Evolutionary conservation across 1,140 invertebrate genomes (phyloP), one percentile per base, ranked within the genome.

Genomic region (Tetramorium parvispinum): DNA sequence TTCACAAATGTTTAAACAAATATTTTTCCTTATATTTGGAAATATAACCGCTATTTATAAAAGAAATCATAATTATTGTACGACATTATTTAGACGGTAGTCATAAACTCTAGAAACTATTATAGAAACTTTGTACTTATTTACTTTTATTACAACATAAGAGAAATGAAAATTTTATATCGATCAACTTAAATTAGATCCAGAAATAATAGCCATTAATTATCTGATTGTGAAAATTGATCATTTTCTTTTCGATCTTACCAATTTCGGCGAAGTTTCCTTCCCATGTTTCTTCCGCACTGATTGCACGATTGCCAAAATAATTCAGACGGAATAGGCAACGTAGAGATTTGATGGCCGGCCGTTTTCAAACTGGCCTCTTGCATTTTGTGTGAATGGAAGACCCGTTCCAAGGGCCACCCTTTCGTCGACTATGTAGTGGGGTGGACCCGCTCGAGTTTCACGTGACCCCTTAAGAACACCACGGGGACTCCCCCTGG

Each of bases 311-410:
- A 40, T 61, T 37, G 65, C 10, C 8, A 24, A 37, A 43, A 76
- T 85, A 75, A 91, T 91, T 90, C 59, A 46, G 66, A 83, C 86
- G 85, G 46, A 59, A 70, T 75, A 83, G 75, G 82, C 81, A 76
- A 83, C 91, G 91, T 89, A 86, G 87, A 90, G 88, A 93, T 93
- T 90, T 90, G 92, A 91, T 91, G 91, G 91, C 91, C 91, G 91
- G 90, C 59, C 92, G 91, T 92, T 91, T 92, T 85, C 51, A 85
- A 92, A 93, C 92, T 93, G 92, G 93, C 91, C 93, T 93, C 91
- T 89, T 93, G 91, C 89, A 93, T 93, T 93, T 93, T 93, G 89
- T 73, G 93, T 91, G 92, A 93, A 89, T 87, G 89, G 85, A 90
- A 78, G 86, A 91, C 86, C 82, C 91, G 90, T 89, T 87, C 87